Percentiles rank a stretch among this genome's conserved stretches.
These are phyloP conservation scores for Cyphomyrus plagiostoma DNA, from an alignment of 2,113 vertebrate species.

Conservation along the genomic window DNA sequence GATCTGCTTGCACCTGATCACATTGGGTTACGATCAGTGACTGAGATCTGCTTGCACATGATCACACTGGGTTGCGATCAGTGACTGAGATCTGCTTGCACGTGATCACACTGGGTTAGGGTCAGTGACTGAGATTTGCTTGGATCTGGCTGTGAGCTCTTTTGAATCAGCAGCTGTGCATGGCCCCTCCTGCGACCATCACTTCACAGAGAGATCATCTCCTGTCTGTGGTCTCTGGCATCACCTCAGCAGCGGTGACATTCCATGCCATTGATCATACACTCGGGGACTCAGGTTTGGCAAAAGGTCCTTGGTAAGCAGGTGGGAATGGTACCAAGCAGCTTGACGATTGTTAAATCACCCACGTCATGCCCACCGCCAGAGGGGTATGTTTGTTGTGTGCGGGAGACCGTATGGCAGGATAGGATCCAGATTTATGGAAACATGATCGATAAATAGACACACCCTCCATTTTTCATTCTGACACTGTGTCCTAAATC, in stretches of 20 bases:
- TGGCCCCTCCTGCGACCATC: not conserved
- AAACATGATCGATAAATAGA: not conserved
- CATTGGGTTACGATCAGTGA: not conserved
- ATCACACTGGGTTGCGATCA: not conserved
- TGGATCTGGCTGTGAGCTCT: not conserved
- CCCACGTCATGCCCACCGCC: not conserved
- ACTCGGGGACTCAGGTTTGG: slow-evolving; percentile 43
- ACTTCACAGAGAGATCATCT: not conserved
- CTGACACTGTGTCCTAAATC: not conserved
- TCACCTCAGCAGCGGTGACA: slow-evolving; percentile 38
- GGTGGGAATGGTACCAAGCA: not conserved
- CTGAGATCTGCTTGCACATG: not conserved
- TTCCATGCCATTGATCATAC: slow-evolving; percentile 56
- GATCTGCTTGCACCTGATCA: not conserved
- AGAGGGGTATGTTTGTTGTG: not conserved
- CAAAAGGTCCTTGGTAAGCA: slow-evolving; percentile 4
- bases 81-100: not conserved
- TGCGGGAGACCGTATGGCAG: not conserved
- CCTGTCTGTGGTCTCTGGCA: not conserved
- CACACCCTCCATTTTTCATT: not conserved
- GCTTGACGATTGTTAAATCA: not conserved
- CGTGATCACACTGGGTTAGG: not conserved
- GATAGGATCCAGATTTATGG: not conserved
- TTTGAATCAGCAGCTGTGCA: not conserved
- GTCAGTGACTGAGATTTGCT: not conserved